Conservation (phyloP, 2,113 vertebrate species). For the Callipepla squamata region DNA sequence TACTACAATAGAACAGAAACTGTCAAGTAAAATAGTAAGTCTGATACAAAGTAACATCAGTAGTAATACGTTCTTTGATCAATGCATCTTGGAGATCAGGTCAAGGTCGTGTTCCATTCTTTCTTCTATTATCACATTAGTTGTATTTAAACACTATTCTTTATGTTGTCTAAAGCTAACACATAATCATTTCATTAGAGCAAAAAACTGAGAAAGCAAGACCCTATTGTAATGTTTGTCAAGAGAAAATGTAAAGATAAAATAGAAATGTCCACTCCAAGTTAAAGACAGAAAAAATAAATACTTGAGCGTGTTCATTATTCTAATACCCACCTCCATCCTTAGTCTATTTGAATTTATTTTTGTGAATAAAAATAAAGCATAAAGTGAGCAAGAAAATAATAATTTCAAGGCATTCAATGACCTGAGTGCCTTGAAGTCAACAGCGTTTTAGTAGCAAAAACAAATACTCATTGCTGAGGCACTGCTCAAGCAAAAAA, state of each 20-base stretch:
- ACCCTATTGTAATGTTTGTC: background rate
- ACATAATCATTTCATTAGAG: background rate
- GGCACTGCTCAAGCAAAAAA: slow-evolving; percentile 6
- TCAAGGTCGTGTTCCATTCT: background rate
- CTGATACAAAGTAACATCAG: background rate
- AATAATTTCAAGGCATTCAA: slow-evolving; percentile 5
- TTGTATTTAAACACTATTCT: background rate
- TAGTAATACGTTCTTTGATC: background rate
- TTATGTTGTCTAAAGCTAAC: background rate
- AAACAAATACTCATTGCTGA: slow-evolving; percentile 27
- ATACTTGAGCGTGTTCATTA: background rate
- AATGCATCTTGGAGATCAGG: background rate
- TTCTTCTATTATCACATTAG: background rate
- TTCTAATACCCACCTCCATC: background rate
- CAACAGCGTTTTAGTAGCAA: background rate
- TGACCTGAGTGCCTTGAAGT: slow-evolving; percentile 24
- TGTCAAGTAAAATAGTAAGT: background rate
- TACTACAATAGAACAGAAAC: background rate
- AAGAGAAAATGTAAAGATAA: background rate
- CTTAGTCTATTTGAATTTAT: background rate
- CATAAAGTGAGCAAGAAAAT: background rate
- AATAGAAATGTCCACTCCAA: background rate
- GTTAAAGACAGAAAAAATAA: background rate
- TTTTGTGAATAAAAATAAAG: background rate
- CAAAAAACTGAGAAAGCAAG: background rate